Percentiles rank a stretch among this genome's conserved stretches.
Conservation (phyloP, 1,140 invertebrate species). For the Tachypleus tridentatus region DNA sequence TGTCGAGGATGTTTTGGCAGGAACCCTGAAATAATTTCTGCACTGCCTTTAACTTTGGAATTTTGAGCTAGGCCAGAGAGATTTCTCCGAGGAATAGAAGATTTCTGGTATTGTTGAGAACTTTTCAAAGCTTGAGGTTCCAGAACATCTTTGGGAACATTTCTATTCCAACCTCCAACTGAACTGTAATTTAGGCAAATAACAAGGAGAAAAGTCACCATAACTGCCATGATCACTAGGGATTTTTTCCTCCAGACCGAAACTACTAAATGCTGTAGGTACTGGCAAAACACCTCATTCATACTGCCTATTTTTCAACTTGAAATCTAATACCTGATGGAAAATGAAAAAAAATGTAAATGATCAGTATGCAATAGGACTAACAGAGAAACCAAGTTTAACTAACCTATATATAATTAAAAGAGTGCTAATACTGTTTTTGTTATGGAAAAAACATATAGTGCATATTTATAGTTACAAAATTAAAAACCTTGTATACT, state of each 20-base stretch:
- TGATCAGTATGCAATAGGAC: too few relatives aligned
- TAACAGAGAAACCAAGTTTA: too few relatives aligned
- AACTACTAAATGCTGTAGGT: constrained; percentile 1
- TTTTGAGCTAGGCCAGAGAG: constrained; percentile 1
- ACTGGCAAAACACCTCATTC: background rate
- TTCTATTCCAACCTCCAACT: constrained; percentile 1
- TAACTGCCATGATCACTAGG: constrained; percentile 12
- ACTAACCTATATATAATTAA: too few relatives aligned
- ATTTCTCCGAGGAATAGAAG: constrained; percentile 4
- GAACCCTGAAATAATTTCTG: too few relatives aligned
- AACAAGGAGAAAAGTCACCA: constrained; percentile 11
- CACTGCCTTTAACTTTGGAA: too few relatives aligned
- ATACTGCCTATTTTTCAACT: background rate
- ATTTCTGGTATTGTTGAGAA: constrained; percentile 3
- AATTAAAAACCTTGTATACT: too few relatives aligned
- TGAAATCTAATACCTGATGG: too few relatives aligned
- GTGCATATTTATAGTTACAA: too few relatives aligned
- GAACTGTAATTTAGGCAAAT: constrained; percentile 12
- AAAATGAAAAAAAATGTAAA: too few relatives aligned
- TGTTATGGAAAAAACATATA: too few relatives aligned
- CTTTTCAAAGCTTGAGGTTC: background rate
- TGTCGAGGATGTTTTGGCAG: too few relatives aligned
- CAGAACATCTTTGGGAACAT: background rate
- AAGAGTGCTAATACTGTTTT: too few relatives aligned
- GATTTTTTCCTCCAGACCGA: constrained; percentile 15